Percentiles rank a stretch among this genome's conserved stretches.
These are phyloP conservation scores for Gyrodactylus salaris DNA, from an alignment of 1,140 invertebrate species.

Conservation along the genomic window DNA sequence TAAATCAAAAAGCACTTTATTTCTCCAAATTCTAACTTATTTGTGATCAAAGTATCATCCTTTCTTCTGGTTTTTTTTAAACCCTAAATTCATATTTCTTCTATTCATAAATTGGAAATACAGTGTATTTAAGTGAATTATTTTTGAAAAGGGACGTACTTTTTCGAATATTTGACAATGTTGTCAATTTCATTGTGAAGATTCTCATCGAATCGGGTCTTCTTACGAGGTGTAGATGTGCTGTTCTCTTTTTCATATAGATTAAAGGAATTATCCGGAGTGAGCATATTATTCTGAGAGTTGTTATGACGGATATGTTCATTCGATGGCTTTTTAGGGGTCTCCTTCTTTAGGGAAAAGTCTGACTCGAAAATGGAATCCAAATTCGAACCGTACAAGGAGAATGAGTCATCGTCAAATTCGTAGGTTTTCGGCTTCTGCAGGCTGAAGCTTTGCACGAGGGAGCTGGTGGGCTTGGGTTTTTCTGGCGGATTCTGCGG, in stretches of 20 bases:
- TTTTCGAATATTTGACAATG: not conserved
- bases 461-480: not conserved
- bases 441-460: no score
- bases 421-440: not conserved
- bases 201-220: not conserved
- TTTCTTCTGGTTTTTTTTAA: no score
- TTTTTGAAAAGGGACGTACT: not conserved
- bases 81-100: no score
- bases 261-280: not conserved
- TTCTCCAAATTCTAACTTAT: no score
- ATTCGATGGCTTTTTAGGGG: no score
- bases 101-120: no score
- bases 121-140: no score
- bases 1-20: no score
- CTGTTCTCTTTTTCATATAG: not conserved
- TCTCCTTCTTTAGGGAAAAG: not conserved
- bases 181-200: not conserved
- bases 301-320: not conserved
- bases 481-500: not conserved
- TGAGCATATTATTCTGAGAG: not conserved
- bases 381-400: not conserved
- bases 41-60: no score
- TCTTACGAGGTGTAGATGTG: not conserved
- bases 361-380: not conserved
- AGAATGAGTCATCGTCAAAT: not conserved